Evolutionary conservation across 2,888 invertebrate species (phyloP), one percentile per base, ranked within the genome.

Genomic region (Xestia sexstrigata): DNA sequence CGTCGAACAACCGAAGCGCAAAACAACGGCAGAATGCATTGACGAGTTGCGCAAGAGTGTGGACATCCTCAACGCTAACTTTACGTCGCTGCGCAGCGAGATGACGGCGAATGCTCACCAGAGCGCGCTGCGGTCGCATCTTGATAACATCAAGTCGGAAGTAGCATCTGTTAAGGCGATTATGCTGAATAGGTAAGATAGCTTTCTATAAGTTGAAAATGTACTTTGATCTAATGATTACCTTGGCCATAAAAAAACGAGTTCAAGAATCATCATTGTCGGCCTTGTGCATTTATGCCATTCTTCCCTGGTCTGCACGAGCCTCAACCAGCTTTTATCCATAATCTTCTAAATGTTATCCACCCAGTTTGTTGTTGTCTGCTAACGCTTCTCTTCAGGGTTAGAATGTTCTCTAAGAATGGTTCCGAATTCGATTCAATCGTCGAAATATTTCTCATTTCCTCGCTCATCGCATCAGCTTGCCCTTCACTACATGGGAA

Each of bases 101-200:
- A 97, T 98, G 79, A 97, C 97, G 77, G 93, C 96, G 62, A 93
- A 95, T 13, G 94, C 93, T 3, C 95, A 95, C 82, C 95, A 96
- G 84, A 95, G 92, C 78, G 95, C 96, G n/a, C 90, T 97, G 67
- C 94, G 97, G 76, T 96, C 97, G n/a, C 97, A 98, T 89, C 94
- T 98, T 17, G 97, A 97, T 84, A 97, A 97, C 74, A 96, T 98
- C 79, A 98, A 98, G 91, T 96, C 97, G 71, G 98, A 98, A 89
- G 95, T 98, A 60, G 97, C 97, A 0, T 97, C 98, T 23, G 97
- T 98, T 39, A 98, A 98, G 93, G 98, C 98, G 74, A 97, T 98
- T 73, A 93, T 98, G 67, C 95, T 98, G 35, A 98, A 97, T 95
- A 97, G 97, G 98, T 98, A 90, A 90, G 90, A 78, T 15, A n/a